Conservation (phyloP, 2,888 invertebrate species). For the Drosophila tanythrix region DNA sequence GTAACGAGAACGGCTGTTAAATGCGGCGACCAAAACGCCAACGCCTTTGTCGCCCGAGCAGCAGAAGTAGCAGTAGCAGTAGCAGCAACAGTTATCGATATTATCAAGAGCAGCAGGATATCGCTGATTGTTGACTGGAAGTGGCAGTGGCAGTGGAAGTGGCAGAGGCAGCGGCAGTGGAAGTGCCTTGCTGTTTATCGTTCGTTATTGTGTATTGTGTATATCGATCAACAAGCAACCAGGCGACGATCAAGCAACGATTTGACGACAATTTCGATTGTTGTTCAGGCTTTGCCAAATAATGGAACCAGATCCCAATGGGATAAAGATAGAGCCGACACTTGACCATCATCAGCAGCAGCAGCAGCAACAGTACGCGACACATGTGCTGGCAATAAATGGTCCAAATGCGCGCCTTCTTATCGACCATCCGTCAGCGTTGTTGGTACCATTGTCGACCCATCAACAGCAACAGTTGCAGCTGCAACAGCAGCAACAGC, state of each 20-base stretch:
- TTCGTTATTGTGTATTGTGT: slow-evolving; percentile 13
- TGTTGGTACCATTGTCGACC: slow-evolving; percentile 82
- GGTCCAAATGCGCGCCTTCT: slow-evolving; percentile 84
- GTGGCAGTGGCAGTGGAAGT: slow-evolving; percentile 16
- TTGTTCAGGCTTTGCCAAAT: slow-evolving; percentile 79
- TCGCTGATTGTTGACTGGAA: slow-evolving; percentile 54
- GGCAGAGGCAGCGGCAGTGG: slow-evolving; percentile 18
- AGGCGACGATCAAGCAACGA: slow-evolving; percentile 13
- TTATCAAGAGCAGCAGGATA: slow-evolving; percentile 40
- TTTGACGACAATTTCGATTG: slow-evolving; percentile 79
- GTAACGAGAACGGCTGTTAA: slow-evolving; percentile 65
- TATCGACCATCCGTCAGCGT: slow-evolving; percentile 83
- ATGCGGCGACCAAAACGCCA: slow-evolving; percentile 67
- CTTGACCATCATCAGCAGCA: slow-evolving; percentile 82
- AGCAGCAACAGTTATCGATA: slow-evolving; percentile 53
- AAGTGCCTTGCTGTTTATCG: slow-evolving; percentile 11
- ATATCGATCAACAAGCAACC: not conserved
- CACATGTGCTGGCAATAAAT: slow-evolving; percentile 84
- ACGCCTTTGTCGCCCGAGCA: slow-evolving; percentile 45
- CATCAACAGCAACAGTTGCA: slow-evolving; percentile 78
- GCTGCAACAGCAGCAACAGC: slow-evolving; percentile 68
- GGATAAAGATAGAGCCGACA: slow-evolving; percentile 85
- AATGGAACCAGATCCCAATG: slow-evolving; percentile 85
- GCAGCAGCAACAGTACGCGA: slow-evolving; percentile 82
- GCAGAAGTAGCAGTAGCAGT: slow-evolving; percentile 38